Evolutionary conservation across 1,140 invertebrate species (phyloP).

Genomic region (Acromyrmex heyeri): DNA sequence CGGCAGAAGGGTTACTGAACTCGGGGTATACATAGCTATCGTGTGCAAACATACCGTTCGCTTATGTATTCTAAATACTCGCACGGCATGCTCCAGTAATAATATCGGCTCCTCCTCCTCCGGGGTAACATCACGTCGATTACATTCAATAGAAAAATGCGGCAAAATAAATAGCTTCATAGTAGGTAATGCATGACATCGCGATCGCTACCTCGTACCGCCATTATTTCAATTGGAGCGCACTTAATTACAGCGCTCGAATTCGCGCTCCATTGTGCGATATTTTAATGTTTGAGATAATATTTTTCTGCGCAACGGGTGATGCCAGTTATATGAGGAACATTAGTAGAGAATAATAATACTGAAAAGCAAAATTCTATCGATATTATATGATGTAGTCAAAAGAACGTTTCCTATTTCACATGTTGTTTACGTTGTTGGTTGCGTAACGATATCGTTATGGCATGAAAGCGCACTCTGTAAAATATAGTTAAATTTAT

Average conservation of each 20-base stretch:
- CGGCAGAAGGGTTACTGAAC: constrained; percentile 61
- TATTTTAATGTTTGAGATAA: constrained; percentile 21
- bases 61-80: constrained; percentile 60
- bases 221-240: constrained; percentile 37
- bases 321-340: neutral
- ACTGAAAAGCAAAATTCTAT: constrained; percentile 10
- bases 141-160: constrained; percentile 5
- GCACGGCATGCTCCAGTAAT: constrained; percentile 26
- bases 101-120: constrained; percentile 16
- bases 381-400: constrained; percentile 33
- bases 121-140: constrained; percentile 6
- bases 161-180: constrained; percentile 34
- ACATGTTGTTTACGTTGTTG: constrained; percentile 32
- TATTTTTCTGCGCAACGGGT: constrained; percentile 13
- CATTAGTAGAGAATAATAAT: constrained; percentile 18
- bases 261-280: neutral
- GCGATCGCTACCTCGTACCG: neutral
- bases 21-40: constrained; percentile 48
- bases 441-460: constrained; percentile 22
- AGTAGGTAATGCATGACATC: neutral
- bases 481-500: constrained; percentile 20
- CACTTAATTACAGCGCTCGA: neutral
- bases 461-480: neutral
- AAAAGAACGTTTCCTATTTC: constrained; percentile 57
- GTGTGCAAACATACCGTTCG: constrained; percentile 58